Evolutionary conservation across 2,113 vertebrate species (phyloP).

Genomic region (Coturnix japonica): DNA sequence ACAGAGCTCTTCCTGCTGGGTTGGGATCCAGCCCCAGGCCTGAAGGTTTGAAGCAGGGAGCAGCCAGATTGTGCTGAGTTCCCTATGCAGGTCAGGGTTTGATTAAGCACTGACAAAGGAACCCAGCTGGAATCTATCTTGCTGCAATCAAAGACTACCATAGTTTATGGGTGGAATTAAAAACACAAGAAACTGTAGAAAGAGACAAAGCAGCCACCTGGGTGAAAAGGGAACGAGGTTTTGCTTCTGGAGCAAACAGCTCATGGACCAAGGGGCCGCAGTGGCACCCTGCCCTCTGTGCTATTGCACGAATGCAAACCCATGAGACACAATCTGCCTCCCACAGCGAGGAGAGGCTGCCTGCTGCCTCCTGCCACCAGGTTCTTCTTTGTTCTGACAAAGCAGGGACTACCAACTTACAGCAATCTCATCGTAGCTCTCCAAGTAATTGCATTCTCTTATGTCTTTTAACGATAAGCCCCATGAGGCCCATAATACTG

Average conservation of each 20-base stretch:
- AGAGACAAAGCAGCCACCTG: background rate
- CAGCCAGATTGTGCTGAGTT: background rate
- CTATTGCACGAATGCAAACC: background rate
- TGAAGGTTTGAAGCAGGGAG: background rate
- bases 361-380: background rate
- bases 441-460: constrained; percentile 38
- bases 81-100: background rate
- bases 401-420: background rate
- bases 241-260: background rate
- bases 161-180: background rate
- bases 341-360: background rate
- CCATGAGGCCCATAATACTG: background rate
- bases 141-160: background rate
- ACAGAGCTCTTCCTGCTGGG: background rate
- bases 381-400: background rate
- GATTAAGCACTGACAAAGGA: background rate
- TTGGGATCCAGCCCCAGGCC: constrained; percentile 9
- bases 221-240: background rate
- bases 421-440: constrained; percentile 9
- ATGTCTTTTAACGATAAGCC: constrained; percentile 44
- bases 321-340: background rate
- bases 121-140: background rate
- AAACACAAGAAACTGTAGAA: background rate
- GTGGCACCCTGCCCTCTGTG: background rate
- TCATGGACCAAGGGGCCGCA: background rate